Evolutionary conservation across 2,888 invertebrate species (phyloP), one percentile per base, ranked within the genome.

Genomic region (Platerodrilus igneus): DNA sequence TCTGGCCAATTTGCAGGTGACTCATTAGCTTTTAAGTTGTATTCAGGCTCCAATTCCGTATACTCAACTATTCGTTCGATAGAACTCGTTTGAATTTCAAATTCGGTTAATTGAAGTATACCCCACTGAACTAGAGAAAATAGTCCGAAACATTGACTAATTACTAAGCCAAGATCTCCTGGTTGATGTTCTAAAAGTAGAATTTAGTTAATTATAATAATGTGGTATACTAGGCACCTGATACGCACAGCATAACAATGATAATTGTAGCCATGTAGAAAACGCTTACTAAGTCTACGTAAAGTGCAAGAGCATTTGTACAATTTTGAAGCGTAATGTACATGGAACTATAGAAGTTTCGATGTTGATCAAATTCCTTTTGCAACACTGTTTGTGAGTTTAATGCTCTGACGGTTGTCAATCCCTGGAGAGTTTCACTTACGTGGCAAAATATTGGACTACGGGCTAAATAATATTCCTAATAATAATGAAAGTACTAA

Each of bases 401-500:
- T 1, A 83, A 80, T 0, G 92, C 84, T 41, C 95, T 75, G 45
- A 96, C 91, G 0, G 91, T 91, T 20, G 86, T 79, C 16, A 95
- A 75, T 1, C 95, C 95, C 44, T 84, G 78, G 4, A 95, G 70
- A 0, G 90, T 83, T 0, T 91, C 84, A 8, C 86, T 83, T 50
- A 94, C 78, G 62, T 94, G 91, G 0, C 91, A 87, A 64, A 92
- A 93, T 0, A 95, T 86, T 0, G 95, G 94, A 68, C 92, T 91
- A 45, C 88, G 77, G 39, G 83, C 87, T 72, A 73, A 62, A 62
- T 56, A n/a, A n/a, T n/a, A n/a, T n/a, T 20, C 5, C 15, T 11
- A 39, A 13, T 11, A 13, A 8, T 22, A n/a, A n/a, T n/a, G n/a
- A n/a, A n/a, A n/a, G n/a, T n/a, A n/a, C n/a, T n/a, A n/a, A n/a